Percentiles rank a stretch among this genome's conserved stretches.
These are phyloP conservation scores for Sorex maritimensis DNA, from an alignment of 2,797 vertebrate species.

Conservation along the genomic window DNA sequence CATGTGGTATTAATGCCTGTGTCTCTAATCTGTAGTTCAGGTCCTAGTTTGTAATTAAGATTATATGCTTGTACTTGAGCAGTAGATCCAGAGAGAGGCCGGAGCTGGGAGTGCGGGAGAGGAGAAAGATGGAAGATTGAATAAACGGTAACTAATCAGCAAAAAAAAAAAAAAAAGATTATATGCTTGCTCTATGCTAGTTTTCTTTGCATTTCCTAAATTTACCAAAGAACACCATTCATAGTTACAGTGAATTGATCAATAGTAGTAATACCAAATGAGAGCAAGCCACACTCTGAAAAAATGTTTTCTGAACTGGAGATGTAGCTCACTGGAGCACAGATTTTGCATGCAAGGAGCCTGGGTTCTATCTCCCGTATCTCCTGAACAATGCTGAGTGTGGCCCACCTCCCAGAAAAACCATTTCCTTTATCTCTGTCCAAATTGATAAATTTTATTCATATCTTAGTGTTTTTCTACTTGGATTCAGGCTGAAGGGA, in stretches of 20 bases:
- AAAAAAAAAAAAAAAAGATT: no score
- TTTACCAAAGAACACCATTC: slow-evolving; percentile 48
- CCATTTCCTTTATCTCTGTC: slow-evolving; percentile 54
- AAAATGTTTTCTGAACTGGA: no score
- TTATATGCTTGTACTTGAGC: no score
- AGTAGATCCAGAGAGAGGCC: no score
- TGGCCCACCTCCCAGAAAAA: background rate
- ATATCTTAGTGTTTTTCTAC: slow-evolving; percentile 31
- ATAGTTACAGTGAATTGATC: background rate
- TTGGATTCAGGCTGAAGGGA: background rate
- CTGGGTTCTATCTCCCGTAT: no score
- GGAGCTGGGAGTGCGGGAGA: no score
- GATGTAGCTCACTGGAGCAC: no score
- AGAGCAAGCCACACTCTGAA: background rate
- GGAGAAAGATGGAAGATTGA: no score
- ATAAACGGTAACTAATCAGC: no score
- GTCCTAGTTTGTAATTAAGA: slow-evolving; percentile 22
- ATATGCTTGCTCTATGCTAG: slow-evolving; percentile 10
- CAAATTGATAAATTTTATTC: slow-evolving; percentile 62
- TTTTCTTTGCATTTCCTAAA: slow-evolving; percentile 28
- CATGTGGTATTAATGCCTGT: slow-evolving; percentile 48
- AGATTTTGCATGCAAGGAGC: no score
- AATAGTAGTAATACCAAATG: slow-evolving; percentile 32
- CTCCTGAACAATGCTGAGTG: no score
- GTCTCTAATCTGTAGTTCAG: background rate